Base-by-base conservation (phyloP, 2,113 vertebrate species). In the Rostratula benghalensis region DNA sequence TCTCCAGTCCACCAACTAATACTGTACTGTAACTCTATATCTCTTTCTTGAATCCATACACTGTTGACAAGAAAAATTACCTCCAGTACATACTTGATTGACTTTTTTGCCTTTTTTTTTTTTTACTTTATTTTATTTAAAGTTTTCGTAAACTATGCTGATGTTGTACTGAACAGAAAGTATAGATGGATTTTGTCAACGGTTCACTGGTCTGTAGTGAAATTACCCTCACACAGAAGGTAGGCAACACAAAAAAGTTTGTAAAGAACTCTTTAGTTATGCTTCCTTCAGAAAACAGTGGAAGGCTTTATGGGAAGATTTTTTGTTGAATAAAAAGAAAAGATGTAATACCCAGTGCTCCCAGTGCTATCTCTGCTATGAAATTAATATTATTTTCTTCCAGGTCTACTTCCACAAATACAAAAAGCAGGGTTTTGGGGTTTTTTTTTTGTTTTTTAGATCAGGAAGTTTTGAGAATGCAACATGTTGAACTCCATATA, bases 31-130 rank as follows among this genome's bases (percentile, higher is more conserved):
- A 83, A 57, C 24, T 91, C 30, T 83, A 63, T 53, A 59, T 74
- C 39, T 65, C 48, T 70, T 75, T 76, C 25, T 22, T 77, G n/a
- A 90, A 83, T 74, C 83, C 17, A 41, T 61, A 87, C 4, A 28
- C 5, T 25, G 30, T 54, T 93, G 60, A 89, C 56, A 94, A 54
- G 73, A 89, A 95, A 81, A 93, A 96, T 81, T 78, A 50, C 28
- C 25, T 95, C 35, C 37, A 46, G 22, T 83, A 15, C 11, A 74
- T 67, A 31, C 33, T 80, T 86, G 80, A 60, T 90, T 48, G 28
- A 63, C 48, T 68, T 67, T 57, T 63, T 76, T 60, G 6, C 2
- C 16, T 83, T 75, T 65, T 28, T 19, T 83, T 75, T 65, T 28
- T 9, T 53, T 68, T 6, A 2, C 28, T 65, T 65, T 64, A 3